Evolutionary conservation across 2,797 vertebrate genomes (phyloP), one percentile per base, ranked within the genome.

Genomic region (Phalloptychus januarius): DNA sequence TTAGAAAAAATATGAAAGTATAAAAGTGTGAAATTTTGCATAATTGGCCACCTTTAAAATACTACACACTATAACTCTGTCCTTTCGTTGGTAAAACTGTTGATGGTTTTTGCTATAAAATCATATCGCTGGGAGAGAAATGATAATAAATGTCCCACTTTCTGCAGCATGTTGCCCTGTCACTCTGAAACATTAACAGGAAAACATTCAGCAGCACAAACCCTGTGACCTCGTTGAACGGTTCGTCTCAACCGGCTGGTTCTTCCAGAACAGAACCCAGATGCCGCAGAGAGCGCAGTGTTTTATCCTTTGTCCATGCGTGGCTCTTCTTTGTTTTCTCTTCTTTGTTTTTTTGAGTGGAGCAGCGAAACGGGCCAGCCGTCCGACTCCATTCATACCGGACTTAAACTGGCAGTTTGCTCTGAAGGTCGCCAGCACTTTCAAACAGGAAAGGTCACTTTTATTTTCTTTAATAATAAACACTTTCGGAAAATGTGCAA

Each of bases 311-410:
- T 83, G 85, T 88, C 86, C 74, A 82, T 5, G 72, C 76, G 8
- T 75, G 85, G n/a, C n/a, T 82, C 8, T 44, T 78, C 81, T 93
- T 90, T 90, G 79, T 91, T 92, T 90, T 85, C n/a, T 82, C 8
- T 44, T 78, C 81, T 93, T 90, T 90, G 79, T 91, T 92, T 90
- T 85, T 90, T 71, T 67, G 83, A 87, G 81, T 81, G 80, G 75
- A 85, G 86, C 79, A 46, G 85, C 88, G 75, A n/a, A 72, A 73
- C 54, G 86, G 2, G 79, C 67, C 83, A 85, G 83, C 72, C 85
- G 74, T 54, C 85, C 82, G 88, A 92, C 81, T 90, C 85, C 88
- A 71, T 12, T 78, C 36, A 45, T 84, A 86, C 85, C 89, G 80
- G 83, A 84, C 80, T 84, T 75, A 74, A 88, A 72, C 84, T 84